A percentile compares a stretch with the other conserved stretches of the same genome.
Evolutionary conservation across 2,888 invertebrate species (phyloP).

Genomic region (Stomorhina lunata): DNA sequence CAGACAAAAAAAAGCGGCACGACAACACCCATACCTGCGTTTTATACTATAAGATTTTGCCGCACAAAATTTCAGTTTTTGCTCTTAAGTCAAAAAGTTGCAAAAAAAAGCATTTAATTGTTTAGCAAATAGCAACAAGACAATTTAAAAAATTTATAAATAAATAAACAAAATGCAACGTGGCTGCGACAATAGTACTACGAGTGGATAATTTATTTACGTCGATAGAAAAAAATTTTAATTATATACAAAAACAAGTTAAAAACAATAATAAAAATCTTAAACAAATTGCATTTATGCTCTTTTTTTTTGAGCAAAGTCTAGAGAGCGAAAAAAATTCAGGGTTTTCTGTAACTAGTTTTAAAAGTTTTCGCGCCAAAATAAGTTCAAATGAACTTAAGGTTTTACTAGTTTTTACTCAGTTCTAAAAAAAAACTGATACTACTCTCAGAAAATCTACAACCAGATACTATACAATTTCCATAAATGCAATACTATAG

Average conservation of each 20-base stretch:
- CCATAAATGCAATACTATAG: not conserved
- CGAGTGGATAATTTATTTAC: no score
- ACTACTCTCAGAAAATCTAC: not conserved
- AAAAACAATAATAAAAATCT: no score
- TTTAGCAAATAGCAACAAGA: not conserved
- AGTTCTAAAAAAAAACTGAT: not conserved
- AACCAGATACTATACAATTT: not conserved
- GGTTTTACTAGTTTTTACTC: not conserved
- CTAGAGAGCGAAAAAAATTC: no score
- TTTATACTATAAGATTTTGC: no score
- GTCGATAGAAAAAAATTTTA: no score
- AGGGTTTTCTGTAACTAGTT: not conserved
- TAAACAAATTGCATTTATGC: no score
- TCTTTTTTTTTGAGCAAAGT: not conserved
- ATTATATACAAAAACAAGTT: no score
- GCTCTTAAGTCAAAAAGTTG: no score
- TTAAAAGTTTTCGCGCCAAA: conserved; percentile 43
- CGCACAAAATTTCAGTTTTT: conserved; percentile 3
- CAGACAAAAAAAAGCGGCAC: not conserved
- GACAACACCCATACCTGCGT: conserved; percentile 30
- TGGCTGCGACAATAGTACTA: conserved; percentile 25
- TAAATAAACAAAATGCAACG: conserved; percentile 28
- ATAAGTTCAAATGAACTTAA: not conserved
- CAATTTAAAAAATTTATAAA: not conserved
- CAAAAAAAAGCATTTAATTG: conserved; percentile 11